phyloP scores from a whole-genome alignment of 2,113 vertebrate genomes.

The Oryzias javanicus region DNA sequence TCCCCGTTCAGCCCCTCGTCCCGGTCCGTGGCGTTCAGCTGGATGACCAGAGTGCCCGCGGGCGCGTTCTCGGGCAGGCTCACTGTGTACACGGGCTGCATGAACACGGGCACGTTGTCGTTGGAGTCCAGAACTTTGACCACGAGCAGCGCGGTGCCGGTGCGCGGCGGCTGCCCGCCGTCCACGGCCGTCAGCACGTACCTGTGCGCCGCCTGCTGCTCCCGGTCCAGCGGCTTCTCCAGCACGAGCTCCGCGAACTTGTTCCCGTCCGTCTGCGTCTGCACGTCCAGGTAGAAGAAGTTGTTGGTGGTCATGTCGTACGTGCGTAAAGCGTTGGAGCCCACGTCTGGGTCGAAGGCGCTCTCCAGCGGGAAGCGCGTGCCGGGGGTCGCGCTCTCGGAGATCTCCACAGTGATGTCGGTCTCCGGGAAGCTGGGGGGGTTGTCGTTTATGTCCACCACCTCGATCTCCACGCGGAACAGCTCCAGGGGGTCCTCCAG shows the following conservation, averaged over 20 bases:
- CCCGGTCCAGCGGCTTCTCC: slow-evolving; percentile 91
- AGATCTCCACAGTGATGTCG: slow-evolving; percentile 96
- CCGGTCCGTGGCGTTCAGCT: slow-evolving; percentile 93
- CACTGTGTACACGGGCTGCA: slow-evolving; percentile 92
- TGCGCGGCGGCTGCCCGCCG: slow-evolving; percentile 89
- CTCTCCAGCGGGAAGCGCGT: slow-evolving; percentile 96
- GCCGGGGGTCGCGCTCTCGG: slow-evolving; percentile 94
- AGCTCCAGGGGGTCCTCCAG: slow-evolving; percentile 95
- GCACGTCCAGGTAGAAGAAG: slow-evolving; percentile 94
- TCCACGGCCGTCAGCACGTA: slow-evolving; percentile 97
- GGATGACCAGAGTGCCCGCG: slow-evolving; percentile 88
- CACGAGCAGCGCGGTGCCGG: slow-evolving; percentile 93
- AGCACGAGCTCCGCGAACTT: slow-evolving; percentile 95
- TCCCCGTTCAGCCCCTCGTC: slow-evolving; percentile 96
- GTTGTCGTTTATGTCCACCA: slow-evolving; percentile 98
- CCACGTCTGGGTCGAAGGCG: slow-evolving; percentile 96
- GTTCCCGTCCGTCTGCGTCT: slow-evolving; percentile 93
- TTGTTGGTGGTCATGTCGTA: slow-evolving; percentile 96
- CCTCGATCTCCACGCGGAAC: slow-evolving; percentile 94
- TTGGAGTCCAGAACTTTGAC: slow-evolving; percentile 95
- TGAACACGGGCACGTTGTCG: slow-evolving; percentile 95
- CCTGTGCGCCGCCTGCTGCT: slow-evolving; percentile 93
- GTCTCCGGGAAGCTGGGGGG: slow-evolving; percentile 92
- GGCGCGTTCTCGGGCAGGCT: slow-evolving; percentile 91
- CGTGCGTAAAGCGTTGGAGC: slow-evolving; percentile 93